Evolutionary conservation across 2,113 vertebrate genomes (phyloP), one percentile per base, ranked within the genome.

Genomic region (Chroicocephalus ridibundus): DNA sequence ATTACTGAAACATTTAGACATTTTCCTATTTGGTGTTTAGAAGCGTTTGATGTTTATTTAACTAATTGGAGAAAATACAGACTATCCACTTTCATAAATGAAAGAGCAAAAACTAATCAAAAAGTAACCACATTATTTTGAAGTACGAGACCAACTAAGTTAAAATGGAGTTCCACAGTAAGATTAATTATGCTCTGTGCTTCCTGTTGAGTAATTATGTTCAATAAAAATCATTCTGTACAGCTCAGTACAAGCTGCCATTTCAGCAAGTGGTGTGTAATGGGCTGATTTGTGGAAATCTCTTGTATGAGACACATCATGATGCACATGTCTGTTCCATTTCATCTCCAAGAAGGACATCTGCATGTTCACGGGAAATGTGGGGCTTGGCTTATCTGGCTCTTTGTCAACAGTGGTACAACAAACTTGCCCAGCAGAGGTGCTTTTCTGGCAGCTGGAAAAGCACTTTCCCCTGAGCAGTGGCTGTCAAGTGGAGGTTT

Each of bases 1-100:
- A 68, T 83, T 90, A 74, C 55, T 77, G 26, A 47, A 88, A 46
- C 38, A 64, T 72, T 94, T 84, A 90, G 26, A 68, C 16, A 51
- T 34, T 90, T 95, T 89, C 68, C 61, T 38, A 55, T 60, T 82
- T 86, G 46, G 36, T 74, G 44, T 76, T 93, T 81, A 72, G 72
- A 91, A 82, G 31, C n/a, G 60, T 86, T 90, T 94, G 88, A 65
- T 82, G 46, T 96, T 94, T 76, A 66, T 90, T 96, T 85, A 89
- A 52, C 46, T 92, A 96, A 96, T 76, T 83, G 44, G 44, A 74
- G 68, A 86, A 92, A 96, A 92, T 68, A 80, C 51, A 87, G 75
- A 80, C 62, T 69, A 74, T 84, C 40, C 18, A 64, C 38, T 70
- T 84, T n/a, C 38, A 75, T 61, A 88, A 96, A 88, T 54, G 81